Percentiles rank a stretch among this genome's conserved stretches.
Conservation (phyloP, 2,113 vertebrate genomes). For the Cyanocitta stelleri region DNA sequence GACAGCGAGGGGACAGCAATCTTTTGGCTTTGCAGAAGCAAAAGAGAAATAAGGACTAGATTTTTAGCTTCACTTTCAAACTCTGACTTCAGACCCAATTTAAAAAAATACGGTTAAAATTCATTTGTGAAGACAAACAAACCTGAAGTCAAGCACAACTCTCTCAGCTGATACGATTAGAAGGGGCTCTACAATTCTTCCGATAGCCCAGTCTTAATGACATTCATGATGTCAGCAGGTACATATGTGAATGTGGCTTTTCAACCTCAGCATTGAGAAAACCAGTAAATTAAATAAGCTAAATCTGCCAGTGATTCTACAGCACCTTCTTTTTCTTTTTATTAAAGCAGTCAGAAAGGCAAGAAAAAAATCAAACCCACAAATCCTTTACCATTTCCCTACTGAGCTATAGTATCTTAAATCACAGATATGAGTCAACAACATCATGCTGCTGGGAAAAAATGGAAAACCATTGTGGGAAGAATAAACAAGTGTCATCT, state of each 20-base stretch:
- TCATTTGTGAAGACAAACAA: neutral
- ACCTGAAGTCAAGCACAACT: neutral
- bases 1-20: neutral
- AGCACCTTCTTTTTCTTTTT: neutral
- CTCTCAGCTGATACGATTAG: neutral
- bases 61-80: neutral
- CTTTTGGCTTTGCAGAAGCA: neutral
- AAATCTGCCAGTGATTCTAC: neutral
- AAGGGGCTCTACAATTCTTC: neutral
- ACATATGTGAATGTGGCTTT: neutral
- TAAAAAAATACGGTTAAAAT: neutral
- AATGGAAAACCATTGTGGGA: neutral
- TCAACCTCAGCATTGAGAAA: neutral
- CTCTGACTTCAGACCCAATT: neutral
- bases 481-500: conserved; percentile 27
- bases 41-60: neutral
- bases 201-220: neutral
- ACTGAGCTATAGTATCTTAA: neutral
- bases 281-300: neutral
- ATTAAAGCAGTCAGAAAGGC: neutral
- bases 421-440: neutral
- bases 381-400: neutral
- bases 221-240: neutral
- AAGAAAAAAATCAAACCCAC: neutral
- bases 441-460: conserved; percentile 47